Evolutionary conservation across 1,140 invertebrate species (phyloP), one percentile per base, ranked within the genome.

Genomic region (Leptinotarsa texana): DNA sequence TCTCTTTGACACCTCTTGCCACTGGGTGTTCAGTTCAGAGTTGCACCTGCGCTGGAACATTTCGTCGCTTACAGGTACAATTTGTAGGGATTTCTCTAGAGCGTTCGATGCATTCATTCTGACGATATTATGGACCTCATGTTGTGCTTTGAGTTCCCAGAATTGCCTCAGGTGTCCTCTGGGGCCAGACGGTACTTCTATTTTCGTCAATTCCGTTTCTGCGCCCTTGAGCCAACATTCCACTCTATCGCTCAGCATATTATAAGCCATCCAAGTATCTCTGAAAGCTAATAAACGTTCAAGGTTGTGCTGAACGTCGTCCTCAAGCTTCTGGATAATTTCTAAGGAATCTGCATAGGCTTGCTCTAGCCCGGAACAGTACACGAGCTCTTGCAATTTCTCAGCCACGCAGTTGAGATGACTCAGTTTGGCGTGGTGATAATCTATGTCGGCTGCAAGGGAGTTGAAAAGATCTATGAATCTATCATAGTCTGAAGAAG

Each of bases 111-210:
- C 90, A 80, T 95, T 93, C 69, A 91, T 91, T 69, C 90, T 88
- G 33, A 94, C 88, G 68, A 91, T 92, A 78, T 94, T 94, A 81
- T 95, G 90, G n/a, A 95, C 90, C 87, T 95, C 94, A 80, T 94
- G 93, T 80, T 95, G 93, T 0, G 94, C 94, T 85, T 94, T 95
- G 57, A 96, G 84, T 86, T 95, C 94, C 94, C 94, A 95, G 84
- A 95, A 95, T 78, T 93, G 89, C 78, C 92, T 89, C 84, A 94
- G 90, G 77, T 94, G 90, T 70, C 90, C 89, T 49, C 90, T 90
- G 18, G 89, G 89, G 48, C 88, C 85, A 24, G 88, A 86, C 62
- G 88, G 86, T 51, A 90, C 84, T 73, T 87, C 85, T 21, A 89
- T 86, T 24, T 86, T 81, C 24, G 82, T 82, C 24, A 93, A 80